These are phyloP conservation scores for Corythaixoides concolor DNA, from an alignment of 2,113 vertebrate genomes.

Conservation along the genomic window DNA sequence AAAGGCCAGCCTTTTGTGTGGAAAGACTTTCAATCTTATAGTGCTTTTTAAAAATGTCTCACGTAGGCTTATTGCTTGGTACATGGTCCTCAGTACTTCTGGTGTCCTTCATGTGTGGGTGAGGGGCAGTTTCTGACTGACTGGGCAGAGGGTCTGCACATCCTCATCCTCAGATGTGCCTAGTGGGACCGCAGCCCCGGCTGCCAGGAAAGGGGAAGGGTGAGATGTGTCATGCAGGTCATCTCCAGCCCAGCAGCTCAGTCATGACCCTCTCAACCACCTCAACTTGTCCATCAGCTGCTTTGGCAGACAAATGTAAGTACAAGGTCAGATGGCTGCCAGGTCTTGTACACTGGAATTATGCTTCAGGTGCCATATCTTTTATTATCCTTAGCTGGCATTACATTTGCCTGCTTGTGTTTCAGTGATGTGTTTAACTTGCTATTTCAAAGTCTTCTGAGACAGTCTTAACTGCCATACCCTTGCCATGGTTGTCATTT, in stretches of 20 bases:
- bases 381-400: neutral
- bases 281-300: neutral
- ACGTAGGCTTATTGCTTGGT: neutral
- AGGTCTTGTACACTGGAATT: neutral
- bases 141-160: accelerated
- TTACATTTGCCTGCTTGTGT: neutral
- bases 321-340: neutral
- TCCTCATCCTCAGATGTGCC: neutral
- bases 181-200: neutral
- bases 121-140: neutral
- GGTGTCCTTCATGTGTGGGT: neutral
- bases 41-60: neutral
- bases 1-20: neutral
- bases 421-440: neutral
- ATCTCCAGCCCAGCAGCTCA: neutral
- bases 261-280: neutral
- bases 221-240: neutral
- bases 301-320: neutral
- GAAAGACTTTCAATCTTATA: neutral
- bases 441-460: neutral
- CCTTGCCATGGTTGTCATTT: neutral
- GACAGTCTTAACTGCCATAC: neutral
- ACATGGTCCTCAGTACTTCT: neutral
- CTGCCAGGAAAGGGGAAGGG: accelerated
- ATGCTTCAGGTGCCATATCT: neutral